These are phyloP conservation scores for Idaea straminata DNA, from an alignment of 2,888 invertebrate species.

Conservation along the genomic window DNA sequence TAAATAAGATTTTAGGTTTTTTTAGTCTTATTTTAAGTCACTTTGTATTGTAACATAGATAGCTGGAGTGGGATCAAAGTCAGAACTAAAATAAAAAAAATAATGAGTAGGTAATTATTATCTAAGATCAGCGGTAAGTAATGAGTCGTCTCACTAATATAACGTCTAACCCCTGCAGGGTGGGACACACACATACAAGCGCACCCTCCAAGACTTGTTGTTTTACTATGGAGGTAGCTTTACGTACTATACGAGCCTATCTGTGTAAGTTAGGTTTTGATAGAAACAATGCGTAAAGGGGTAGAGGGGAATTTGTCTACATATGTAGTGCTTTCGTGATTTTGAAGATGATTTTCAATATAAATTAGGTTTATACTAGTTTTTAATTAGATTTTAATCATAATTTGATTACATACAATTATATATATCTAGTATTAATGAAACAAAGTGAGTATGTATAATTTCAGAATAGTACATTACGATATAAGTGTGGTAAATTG, in stretches of 20 bases:
- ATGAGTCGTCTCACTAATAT: slow-evolving; percentile 58
- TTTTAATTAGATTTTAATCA: no score
- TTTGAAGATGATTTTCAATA: not conserved
- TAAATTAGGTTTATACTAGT: no score
- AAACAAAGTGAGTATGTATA: no score
- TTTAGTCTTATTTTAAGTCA: not conserved
- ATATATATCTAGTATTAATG: no score
- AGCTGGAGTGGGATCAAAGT: not conserved
- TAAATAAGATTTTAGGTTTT: not conserved
- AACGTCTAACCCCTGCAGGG: slow-evolving; percentile 26
- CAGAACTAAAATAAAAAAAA: slow-evolving; percentile 34
- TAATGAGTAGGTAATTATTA: slow-evolving; percentile 49
- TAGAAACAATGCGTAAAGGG: not conserved
- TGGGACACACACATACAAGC: slow-evolving; percentile 19
- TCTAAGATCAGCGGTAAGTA: slow-evolving; percentile 65
- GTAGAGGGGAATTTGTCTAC: not conserved
- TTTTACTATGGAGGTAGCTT: not conserved
- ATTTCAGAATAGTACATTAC: no score
- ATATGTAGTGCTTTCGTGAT: not conserved
- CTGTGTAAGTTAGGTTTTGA: not conserved
- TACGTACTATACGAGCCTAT: not conserved
- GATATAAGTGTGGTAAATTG: no score
- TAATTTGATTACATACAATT: not conserved
- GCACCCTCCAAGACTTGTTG: slow-evolving; percentile 1
- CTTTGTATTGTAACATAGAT: not conserved